phyloP scores from a whole-genome alignment of 92 coral and sea anemone genomes.

The Epizoanthus illoricatus region DNA sequence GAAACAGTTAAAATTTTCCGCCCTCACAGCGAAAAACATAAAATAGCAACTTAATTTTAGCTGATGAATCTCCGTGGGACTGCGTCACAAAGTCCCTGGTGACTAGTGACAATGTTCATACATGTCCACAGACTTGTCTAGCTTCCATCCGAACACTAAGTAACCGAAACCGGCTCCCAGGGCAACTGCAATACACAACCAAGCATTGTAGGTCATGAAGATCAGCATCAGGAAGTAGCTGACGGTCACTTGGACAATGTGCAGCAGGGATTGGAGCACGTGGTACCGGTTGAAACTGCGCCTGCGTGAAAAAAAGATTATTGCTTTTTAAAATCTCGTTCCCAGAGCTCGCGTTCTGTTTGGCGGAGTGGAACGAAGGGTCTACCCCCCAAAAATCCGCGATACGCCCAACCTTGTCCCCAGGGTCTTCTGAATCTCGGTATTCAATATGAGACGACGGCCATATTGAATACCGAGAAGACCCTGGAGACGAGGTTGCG shows the following conservation, averaged over 20 bases:
- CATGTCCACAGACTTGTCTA: constrained; percentile 72
- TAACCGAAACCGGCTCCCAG: constrained; percentile 96
- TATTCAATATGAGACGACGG: no score
- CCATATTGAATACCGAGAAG: no score
- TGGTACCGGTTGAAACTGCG: constrained; percentile 67
- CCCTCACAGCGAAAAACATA: no score
- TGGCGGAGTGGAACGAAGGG: no score
- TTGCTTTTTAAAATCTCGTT: no score
- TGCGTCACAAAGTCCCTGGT: not conserved
- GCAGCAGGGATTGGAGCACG: constrained; percentile 73
- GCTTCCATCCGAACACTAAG: constrained; percentile 88
- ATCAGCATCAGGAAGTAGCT: constrained; percentile 97
- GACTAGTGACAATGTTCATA: constrained; percentile 92
- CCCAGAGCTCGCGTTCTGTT: no score
- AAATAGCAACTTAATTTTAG: no score
- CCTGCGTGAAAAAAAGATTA: constrained; percentile 15
- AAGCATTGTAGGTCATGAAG: constrained; percentile 96
- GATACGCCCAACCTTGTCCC: no score
- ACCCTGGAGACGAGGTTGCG: no score
- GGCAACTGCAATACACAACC: constrained; percentile 83
- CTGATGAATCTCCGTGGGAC: not conserved
- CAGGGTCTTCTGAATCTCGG: no score
- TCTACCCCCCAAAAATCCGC: no score
- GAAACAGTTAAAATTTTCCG: no score
- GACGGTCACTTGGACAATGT: constrained; percentile 82